These are phyloP conservation scores for Pseudomyrmex sp. DNA, from an alignment of 1,140 invertebrate genomes.

Conservation along the genomic window DNA sequence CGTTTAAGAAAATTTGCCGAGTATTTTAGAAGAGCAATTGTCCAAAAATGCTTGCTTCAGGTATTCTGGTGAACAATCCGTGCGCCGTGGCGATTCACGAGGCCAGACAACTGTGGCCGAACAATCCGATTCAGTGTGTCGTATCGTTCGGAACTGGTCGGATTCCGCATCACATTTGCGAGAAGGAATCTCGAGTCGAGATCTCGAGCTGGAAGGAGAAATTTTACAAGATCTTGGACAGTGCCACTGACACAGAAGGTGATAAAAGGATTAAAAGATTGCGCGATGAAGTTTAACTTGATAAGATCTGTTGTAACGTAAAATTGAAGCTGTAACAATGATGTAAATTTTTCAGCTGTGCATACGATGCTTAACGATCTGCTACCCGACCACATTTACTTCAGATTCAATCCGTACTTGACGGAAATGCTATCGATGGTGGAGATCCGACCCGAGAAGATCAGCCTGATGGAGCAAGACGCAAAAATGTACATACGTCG, in stretches of 20 bases:
- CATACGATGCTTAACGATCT: slow-evolving; percentile 94
- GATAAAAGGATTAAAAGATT: slow-evolving; percentile 51
- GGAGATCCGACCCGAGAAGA: slow-evolving; percentile 91
- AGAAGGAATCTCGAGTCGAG: slow-evolving; percentile 74
- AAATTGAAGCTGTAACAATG: slow-evolving; percentile 14
- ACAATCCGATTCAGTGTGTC: slow-evolving; percentile 92
- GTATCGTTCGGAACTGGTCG: slow-evolving; percentile 95
- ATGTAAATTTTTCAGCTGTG: slow-evolving; percentile 86
- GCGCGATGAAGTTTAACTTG: slow-evolving; percentile 26
- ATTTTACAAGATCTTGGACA: slow-evolving; percentile 94
- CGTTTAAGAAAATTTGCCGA: background rate
- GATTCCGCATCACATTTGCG: slow-evolving; percentile 81
- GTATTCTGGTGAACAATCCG: slow-evolving; percentile 96
- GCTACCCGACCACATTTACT: slow-evolving; percentile 92
- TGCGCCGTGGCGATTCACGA: slow-evolving; percentile 96
- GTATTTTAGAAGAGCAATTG: background rate
- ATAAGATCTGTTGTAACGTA: background rate
- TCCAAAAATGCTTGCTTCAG: slow-evolving; percentile 84
- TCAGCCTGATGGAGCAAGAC: slow-evolving; percentile 88
- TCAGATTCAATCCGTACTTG: slow-evolving; percentile 96
- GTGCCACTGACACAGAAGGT: slow-evolving; percentile 96
- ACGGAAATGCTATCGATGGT: slow-evolving; percentile 93
- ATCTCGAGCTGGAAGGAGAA: slow-evolving; percentile 91
- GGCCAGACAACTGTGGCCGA: slow-evolving; percentile 93
- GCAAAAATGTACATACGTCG: slow-evolving; percentile 91